Evolutionary conservation across 2,888 invertebrate genomes (phyloP), one percentile per base, ranked within the genome.

Genomic region (Lapara coniferarum): DNA sequence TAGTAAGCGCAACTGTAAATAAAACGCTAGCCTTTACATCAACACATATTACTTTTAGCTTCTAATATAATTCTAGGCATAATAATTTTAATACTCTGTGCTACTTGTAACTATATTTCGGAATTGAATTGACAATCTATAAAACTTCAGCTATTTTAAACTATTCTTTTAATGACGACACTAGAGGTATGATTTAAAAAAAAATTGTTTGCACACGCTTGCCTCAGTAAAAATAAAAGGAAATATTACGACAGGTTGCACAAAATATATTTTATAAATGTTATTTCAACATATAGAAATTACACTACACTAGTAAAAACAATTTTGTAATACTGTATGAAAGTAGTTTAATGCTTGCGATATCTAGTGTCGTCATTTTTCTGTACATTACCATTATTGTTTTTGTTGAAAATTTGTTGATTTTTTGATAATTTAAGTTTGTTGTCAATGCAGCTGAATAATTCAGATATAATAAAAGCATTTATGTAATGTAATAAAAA

Each of bases 401-500:
- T 59, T 44, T 67, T 55, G 59, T 69, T 63, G 56, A 56, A 56
- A 46, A 37, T 46, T 63, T 52, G 44, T 16, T 73, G 74, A 75
- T 77, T 70, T 73, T 75, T 74, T 67, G 58, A 72, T 74, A 71
- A 72, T 75, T 71, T 76, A 73, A 74, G 59, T 73, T 71, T 75
- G 73, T 79, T 78, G 72, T 72, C 71, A 67, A 69, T 75, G 72
- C 74, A 74, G 69, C 52, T 63, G 63, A 57, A 53, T 55, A 68
- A 57, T 67, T 71, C 70, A 69, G 68, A 74, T 78, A 73, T 75
- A 71, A 16, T 77, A 73, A 82, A 84, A 82, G 89, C 88, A 86
- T 86, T 89, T 87, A 85, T 75, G 77, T 81, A 79, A 81, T 81
- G 78, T 78, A 75, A 75, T 73, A 73, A 76, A 71, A 78, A 75